These are phyloP conservation scores for Platyrinchus mystaceus DNA, from an alignment of 2,797 vertebrate species.

Conservation along the genomic window DNA sequence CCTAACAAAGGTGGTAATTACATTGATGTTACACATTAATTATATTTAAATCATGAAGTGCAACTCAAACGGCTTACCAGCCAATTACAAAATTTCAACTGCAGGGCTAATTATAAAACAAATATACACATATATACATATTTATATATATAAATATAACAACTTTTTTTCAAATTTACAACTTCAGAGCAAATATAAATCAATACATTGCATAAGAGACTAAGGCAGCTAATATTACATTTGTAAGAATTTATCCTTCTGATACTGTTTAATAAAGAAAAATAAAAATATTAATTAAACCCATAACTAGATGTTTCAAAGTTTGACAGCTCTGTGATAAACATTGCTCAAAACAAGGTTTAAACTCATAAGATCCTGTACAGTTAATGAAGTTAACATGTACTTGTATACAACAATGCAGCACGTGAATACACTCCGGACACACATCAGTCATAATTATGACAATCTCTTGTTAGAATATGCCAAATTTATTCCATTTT, in stretches of 20 bases:
- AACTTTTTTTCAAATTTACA: background rate
- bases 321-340: background rate
- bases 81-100: background rate
- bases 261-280: background rate
- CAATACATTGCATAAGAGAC: background rate
- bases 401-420: background rate
- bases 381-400: background rate
- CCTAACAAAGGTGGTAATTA: background rate
- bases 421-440: background rate
- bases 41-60: background rate
- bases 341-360: background rate
- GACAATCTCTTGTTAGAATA: background rate
- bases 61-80: background rate
- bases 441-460: background rate
- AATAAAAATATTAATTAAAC: background rate
- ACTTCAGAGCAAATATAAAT: background rate
- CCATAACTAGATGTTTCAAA: background rate
- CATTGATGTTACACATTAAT: background rate
- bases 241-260: background rate
- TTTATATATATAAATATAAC: background rate
- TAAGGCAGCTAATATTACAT: background rate
- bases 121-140: background rate
- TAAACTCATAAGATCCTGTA: background rate
- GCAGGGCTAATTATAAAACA: background rate
- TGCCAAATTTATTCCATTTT: background rate